These are phyloP conservation scores for Pyralis farinalis DNA, from an alignment of 2,888 invertebrate species.

Conservation along the genomic window DNA sequence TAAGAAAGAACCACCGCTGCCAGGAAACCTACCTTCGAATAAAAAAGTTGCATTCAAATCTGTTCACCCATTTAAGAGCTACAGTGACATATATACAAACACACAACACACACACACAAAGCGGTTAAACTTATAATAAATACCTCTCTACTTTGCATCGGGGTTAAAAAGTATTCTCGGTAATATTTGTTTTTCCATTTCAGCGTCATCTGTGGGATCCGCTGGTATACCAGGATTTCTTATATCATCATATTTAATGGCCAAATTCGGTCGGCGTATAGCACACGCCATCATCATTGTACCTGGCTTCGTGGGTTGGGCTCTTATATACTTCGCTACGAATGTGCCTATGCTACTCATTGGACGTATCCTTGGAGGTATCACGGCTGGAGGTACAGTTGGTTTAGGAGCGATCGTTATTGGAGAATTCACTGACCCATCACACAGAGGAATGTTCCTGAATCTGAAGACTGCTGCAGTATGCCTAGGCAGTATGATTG, in stretches of 20 bases:
- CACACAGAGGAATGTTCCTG: conserved; percentile 41
- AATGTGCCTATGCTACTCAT: conserved; percentile 25
- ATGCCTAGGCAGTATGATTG: conserved; percentile 29
- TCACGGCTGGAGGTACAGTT: conserved; percentile 60
- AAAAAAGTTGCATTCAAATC: too few species aligned
- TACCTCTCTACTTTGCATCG: too few species aligned
- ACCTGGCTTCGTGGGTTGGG: conserved; percentile 45
- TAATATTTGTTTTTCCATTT: too few species aligned
- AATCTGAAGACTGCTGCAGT: conserved; percentile 38
- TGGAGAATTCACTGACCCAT: conserved; percentile 46
- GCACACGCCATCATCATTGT: conserved; percentile 35
- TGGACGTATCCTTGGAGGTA: conserved; percentile 43
- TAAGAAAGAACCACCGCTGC: too few species aligned
- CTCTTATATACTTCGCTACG: conserved; percentile 30
- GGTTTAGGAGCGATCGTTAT: conserved; percentile 43
- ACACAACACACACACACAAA: too few species aligned
- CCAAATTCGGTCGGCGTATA: conserved; percentile 35
- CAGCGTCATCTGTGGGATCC: conserved; percentile 42
- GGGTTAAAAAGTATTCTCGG: too few species aligned
- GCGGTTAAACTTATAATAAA: too few species aligned
- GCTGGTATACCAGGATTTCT: conserved; percentile 38
- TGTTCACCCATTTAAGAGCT: too few species aligned
- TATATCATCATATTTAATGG: conserved; percentile 42
- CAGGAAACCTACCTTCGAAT: too few species aligned
- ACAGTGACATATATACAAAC: too few species aligned